Conservation (phyloP, 2,888 invertebrate species). For the Thecocarcelia acutangulata region DNA sequence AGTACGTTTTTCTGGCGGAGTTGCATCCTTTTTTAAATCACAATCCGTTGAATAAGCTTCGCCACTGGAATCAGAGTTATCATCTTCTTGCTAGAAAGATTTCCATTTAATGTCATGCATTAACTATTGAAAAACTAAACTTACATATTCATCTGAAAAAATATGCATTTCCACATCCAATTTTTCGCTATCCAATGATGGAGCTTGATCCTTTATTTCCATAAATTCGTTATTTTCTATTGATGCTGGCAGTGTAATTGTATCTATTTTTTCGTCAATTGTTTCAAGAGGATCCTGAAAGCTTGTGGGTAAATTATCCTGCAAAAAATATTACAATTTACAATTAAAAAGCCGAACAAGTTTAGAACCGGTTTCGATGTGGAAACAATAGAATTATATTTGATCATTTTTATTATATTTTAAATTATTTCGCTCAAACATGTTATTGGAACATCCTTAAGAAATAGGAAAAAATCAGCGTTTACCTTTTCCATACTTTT, state of each 20-base stretch:
- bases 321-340: neutral
- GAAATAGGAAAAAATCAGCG: no score
- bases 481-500: conserved; percentile 33
- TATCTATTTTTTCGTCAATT: conserved; percentile 2
- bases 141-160: conserved; percentile 52
- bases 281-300: conserved; percentile 60
- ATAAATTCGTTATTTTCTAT: neutral
- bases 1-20: conserved; percentile 10
- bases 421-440: no score
- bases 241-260: neutral
- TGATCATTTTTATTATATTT: no score
- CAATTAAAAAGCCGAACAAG: no score
- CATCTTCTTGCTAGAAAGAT: conserved; percentile 26
- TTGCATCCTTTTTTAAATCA: conserved; percentile 36
- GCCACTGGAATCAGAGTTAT: conserved; percentile 34
- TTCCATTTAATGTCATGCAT: neutral
- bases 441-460: no score
- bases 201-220: neutral
- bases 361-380: no score
- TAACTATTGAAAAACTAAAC: neutral
- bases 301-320: conserved; percentile 1
- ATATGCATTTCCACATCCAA: conserved; percentile 42
- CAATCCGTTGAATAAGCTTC: conserved; percentile 42
- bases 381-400: no score
- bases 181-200: neutral